Percentiles rank a stretch among this genome's conserved stretches.
Evolutionary conservation across 2,113 vertebrate genomes (phyloP).

Genomic region (Platysternon megacephalum): DNA sequence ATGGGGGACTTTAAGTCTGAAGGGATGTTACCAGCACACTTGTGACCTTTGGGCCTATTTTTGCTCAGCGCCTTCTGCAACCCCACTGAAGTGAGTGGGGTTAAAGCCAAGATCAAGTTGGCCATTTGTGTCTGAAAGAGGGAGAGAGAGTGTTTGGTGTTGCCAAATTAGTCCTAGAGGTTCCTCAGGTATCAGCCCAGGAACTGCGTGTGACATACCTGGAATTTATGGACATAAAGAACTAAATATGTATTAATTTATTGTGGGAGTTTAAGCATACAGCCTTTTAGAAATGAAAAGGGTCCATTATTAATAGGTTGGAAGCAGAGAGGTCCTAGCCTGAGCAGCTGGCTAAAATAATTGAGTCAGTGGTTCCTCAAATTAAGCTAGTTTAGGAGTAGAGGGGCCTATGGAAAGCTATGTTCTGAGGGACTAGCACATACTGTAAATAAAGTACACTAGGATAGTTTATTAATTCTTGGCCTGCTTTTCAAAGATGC

Average conservation of each 20-base stretch:
- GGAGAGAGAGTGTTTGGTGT: background rate
- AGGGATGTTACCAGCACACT: background rate
- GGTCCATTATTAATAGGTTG: background rate
- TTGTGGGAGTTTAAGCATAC: background rate
- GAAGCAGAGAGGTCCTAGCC: background rate
- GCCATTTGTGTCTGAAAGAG: background rate
- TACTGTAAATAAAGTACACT: conserved; percentile 43
- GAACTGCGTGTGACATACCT: background rate
- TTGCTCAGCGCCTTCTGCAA: background rate
- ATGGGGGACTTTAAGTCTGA: background rate
- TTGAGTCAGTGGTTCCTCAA: background rate
- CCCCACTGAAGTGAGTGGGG: background rate
- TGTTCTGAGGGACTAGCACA: conserved; percentile 29
- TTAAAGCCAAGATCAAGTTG: background rate
- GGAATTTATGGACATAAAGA: background rate
- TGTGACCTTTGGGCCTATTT: background rate
- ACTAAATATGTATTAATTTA: conserved; percentile 13
- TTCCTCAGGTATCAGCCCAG: background rate
- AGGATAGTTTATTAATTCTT: conserved; percentile 40
- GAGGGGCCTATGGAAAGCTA: background rate
- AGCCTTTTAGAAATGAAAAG: conserved; percentile 4
- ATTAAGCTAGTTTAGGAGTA: conserved; percentile 43
- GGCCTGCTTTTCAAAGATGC: conserved; percentile 31
- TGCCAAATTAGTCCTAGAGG: accelerated
- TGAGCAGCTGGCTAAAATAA: conserved; percentile 32